phyloP scores from a whole-genome alignment of 2,797 vertebrate species.

The Characodon lateralis region DNA sequence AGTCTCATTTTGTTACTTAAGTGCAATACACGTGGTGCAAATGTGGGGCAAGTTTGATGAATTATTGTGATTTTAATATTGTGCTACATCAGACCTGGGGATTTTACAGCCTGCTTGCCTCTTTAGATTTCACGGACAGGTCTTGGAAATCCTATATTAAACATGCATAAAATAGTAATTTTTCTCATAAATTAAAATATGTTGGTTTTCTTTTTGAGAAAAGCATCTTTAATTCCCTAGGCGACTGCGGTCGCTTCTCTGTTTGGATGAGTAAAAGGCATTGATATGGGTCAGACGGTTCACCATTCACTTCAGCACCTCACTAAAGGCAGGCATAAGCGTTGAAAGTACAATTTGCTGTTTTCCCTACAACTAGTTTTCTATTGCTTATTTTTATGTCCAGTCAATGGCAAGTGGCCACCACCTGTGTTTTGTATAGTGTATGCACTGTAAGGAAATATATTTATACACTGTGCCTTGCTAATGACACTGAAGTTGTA shows the following conservation, averaged over 20 bases:
- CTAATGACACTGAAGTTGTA: background rate
- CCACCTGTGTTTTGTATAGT: background rate
- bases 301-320: background rate
- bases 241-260: background rate
- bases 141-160: background rate
- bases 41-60: background rate
- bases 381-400: background rate
- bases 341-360: background rate
- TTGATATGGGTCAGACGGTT: background rate
- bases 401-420: background rate
- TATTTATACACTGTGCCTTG: background rate
- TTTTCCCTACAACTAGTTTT: background rate
- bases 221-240: background rate
- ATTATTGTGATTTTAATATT: background rate
- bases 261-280: background rate
- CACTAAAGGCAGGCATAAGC: background rate
- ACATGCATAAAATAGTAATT: background rate
- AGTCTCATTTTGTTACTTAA: background rate
- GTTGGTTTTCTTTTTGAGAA: background rate
- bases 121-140: background rate
- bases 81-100: background rate
- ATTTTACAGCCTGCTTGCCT: background rate
- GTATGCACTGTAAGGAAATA: background rate
- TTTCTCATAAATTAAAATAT: background rate
- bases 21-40: background rate